Percentiles rank a stretch among this genome's conserved stretches.
Evolutionary conservation across 2,797 vertebrate genomes (phyloP).

Genomic region (Xerus rutilus): DNA sequence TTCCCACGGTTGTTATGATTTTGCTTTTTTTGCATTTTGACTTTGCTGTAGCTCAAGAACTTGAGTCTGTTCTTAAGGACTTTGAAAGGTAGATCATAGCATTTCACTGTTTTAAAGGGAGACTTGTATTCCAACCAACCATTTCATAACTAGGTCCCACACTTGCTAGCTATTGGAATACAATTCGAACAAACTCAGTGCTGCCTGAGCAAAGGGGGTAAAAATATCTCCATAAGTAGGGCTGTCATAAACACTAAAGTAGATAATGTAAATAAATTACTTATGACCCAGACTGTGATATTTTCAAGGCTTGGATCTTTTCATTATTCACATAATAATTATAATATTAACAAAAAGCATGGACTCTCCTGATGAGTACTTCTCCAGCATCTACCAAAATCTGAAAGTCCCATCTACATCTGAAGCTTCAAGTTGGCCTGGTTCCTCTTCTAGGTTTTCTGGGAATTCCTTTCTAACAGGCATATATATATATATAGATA

Average conservation of each 20-base stretch:
- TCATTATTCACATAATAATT: neutral
- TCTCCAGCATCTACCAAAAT: neutral
- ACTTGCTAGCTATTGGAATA: no score
- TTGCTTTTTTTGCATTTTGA: neutral
- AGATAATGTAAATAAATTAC: neutral
- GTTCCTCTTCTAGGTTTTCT: neutral
- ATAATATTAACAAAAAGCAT: neutral
- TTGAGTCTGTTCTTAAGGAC: neutral
- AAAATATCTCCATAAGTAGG: neutral
- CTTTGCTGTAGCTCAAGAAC: neutral
- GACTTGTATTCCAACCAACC: neutral
- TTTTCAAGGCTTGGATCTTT: neutral
- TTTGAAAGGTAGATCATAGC: neutral
- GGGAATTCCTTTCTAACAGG: neutral
- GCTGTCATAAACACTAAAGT: neutral
- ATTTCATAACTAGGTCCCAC: accelerated
- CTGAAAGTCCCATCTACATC: neutral
- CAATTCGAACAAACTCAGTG: neutral
- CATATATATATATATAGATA: no score
- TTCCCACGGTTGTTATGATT: neutral
- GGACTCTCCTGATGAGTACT: neutral
- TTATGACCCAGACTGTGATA: neutral
- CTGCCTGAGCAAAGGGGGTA: neutral
- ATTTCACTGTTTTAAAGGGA: neutral
- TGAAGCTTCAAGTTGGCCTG: neutral